Base-by-base conservation (phyloP, 2,888 invertebrate genomes). In the Rutpela maculata region DNA sequence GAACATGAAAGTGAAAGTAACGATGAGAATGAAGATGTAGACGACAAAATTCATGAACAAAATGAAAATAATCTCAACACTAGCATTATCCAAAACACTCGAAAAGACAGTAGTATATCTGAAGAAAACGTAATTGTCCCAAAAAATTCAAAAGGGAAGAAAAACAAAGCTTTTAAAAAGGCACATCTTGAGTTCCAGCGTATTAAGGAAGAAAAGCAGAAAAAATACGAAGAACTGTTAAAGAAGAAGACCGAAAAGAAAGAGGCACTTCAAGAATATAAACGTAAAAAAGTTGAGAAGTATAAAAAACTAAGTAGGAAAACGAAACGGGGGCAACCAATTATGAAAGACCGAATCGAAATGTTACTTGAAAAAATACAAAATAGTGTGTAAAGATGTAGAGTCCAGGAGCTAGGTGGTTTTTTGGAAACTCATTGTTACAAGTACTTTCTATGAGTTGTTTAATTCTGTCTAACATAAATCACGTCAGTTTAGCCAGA, bases 271-370 rank as follows among this genome's bases (percentile, higher is more conserved):
- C 91, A 92, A 81, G 92, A 92, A 80, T 95, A 95, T 84, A 94
- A 93, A 83, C 92, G 93, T 85, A 94, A 94, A 83, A 95, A 95
- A 83, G 90, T 92, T 65, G 93, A 94, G 67, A 93, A 92, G 76
- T 94, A 92, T 79, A 95, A 95, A 89, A 94, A 93, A 80, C 89
- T 97, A 59, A 94, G 93, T 66, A 94, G 94, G 87, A 95, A 93
- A 87, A 97, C 95, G 0, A 94, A 93, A 84, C 95, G 93, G 84
- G 97, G 97, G 0, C 97, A 97, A 86, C 97, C 97, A 0, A 90
- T 96, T 1, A 97, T 97, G 96, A 95, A 94, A 76, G 94, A 94
- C 72, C 91, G 96, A 82, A 91, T 97, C 86, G 94, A 97, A 89
- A 88, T 95, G 86, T 90, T 97, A 71, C 89, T 96, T 17, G 94